Base-by-base conservation (phyloP, 1,140 invertebrate species). In the Drosophila nigrodunni region DNA sequence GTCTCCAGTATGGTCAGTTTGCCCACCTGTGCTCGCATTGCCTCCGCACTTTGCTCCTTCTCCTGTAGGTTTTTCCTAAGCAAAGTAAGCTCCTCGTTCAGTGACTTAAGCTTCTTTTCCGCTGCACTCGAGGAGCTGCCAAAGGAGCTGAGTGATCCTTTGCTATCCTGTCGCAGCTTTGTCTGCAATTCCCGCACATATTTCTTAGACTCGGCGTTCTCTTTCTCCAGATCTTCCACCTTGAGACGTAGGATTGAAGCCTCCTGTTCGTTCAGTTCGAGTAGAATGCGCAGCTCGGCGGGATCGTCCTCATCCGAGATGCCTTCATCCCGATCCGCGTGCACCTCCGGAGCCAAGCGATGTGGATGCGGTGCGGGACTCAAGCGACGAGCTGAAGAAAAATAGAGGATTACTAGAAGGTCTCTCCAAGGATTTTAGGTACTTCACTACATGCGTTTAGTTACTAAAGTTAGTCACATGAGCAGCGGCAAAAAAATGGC, bases 201-300 rank as follows among this genome's bases (percentile, higher is more conserved):
- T 88, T 95, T 95, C 82, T 95, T 95, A 4, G 97, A 92, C 54
- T 94, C 94, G 65, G 96, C 95, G 87, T 96, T 96, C 83, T 97
- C 96, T 73, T 94, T 94, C 93, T 98, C 97, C 62, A 97, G 93
- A 77, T 97, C 97, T 92, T 97, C 96, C 41, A 97, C 95, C 93
- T 97, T 98, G 66, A 95, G 94, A 39, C 97, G 93, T 50, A 97
- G 93, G 64, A 97, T 95, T 3, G 95, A 94, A 49, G 96, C 95
- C 94, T 98, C 97, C 93, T 96, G 96, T 93, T 98, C 97, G 83
- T 96, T 96, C n/a, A 98, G 93, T 92, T 98, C 97, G 37, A 98
- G 92, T 72, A 97, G 95, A 34, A 98, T 93, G 79, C 96, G 95
- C 47, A 97, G 89, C 85, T 97, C 96, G 35, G 95, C 94, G 8